These are phyloP conservation scores for Takifugu ocellatus DNA, from an alignment of 2,797 vertebrate species.

Conservation along the genomic window DNA sequence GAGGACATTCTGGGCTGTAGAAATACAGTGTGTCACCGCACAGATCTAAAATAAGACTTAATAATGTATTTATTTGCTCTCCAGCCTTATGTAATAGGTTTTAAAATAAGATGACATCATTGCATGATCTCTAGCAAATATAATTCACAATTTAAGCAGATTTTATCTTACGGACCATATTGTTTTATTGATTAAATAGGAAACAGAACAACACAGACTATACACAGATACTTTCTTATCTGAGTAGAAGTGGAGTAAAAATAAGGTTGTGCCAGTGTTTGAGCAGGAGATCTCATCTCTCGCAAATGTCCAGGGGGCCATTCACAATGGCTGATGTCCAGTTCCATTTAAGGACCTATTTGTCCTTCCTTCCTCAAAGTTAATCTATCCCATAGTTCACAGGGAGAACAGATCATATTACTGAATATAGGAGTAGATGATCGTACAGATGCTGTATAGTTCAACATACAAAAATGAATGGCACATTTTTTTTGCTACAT, in stretches of 20 bases:
- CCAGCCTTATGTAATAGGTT: not conserved
- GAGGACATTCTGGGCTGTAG: constrained; percentile 31
- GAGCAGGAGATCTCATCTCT: constrained; percentile 53
- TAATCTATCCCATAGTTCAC: constrained; percentile 55
- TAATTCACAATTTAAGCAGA: constrained; percentile 39
- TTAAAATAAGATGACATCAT: not conserved
- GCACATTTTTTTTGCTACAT: constrained; percentile 75
- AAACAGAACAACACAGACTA: constrained; percentile 76
- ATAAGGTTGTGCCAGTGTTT: constrained; percentile 49
- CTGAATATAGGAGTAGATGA: constrained; percentile 48
- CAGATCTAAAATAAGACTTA: constrained; percentile 1
- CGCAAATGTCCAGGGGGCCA: constrained; percentile 43
- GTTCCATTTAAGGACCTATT: constrained; percentile 33
- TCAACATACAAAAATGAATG: constrained; percentile 63
- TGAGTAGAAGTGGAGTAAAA: constrained; percentile 58
- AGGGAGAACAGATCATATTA: constrained; percentile 59
- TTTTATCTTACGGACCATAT: constrained; percentile 27
- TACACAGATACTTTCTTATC: constrained; percentile 70
- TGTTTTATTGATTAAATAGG: constrained; percentile 83
- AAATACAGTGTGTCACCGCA: constrained; percentile 26
- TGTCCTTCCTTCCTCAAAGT: constrained; percentile 20
- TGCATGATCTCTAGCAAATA: constrained; percentile 7
- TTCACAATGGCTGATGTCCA: constrained; percentile 43
- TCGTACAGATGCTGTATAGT: constrained; percentile 60
- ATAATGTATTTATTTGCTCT: constrained; percentile 14